Evolutionary conservation across 2,888 invertebrate genomes (phyloP), one percentile per base, ranked within the genome.

Genomic region (Lordiphosa fenestrarum): DNA sequence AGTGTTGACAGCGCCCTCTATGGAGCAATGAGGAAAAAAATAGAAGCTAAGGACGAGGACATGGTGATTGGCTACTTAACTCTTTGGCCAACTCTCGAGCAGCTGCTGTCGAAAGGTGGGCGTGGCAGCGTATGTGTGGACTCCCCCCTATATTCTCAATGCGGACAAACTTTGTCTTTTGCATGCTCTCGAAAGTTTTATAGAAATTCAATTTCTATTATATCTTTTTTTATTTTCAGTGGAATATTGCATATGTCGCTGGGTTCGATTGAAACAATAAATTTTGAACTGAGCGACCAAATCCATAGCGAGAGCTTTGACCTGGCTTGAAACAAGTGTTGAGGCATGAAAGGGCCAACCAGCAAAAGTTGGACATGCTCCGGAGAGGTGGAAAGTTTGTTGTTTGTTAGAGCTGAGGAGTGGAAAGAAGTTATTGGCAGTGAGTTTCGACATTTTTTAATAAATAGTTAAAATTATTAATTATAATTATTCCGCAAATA

Each of bases 51-150:
- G 21, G 44, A 66, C 42, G 66, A 58, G 59, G 59, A 63, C 68
- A 42, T 70, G 49, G 71, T 80, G 80, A 80, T 80, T 85, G 85
- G 81, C 85, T 85, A 83, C 85, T 80, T 80, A 80, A 85, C 85
- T 83, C 71, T 69, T 80, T 65, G 73, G 81, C 69, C 85, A 83
- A 83, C 77, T 84, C 72, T 56, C 57, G 38, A 56, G 53, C 66
- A 52, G 42, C 37, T 57, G 51, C 23, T 33, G 25, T 50, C 46
- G 39, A 54, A 51, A 52, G 51, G 57, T 49, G 58, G 58, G 65
- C 48, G 49, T 51, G 41, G 39, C 39, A 50, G 33, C 37, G 56
- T 63, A 51, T 53, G 60, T 42, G 55, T 53, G 69, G 54, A n/a
- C n/a, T n/a, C 58, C 23, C 25, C 23, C 23, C 4, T 36, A n/a